Evolutionary conservation across 2,888 invertebrate genomes (phyloP).

Genomic region (Pachliopta kotzebuea): DNA sequence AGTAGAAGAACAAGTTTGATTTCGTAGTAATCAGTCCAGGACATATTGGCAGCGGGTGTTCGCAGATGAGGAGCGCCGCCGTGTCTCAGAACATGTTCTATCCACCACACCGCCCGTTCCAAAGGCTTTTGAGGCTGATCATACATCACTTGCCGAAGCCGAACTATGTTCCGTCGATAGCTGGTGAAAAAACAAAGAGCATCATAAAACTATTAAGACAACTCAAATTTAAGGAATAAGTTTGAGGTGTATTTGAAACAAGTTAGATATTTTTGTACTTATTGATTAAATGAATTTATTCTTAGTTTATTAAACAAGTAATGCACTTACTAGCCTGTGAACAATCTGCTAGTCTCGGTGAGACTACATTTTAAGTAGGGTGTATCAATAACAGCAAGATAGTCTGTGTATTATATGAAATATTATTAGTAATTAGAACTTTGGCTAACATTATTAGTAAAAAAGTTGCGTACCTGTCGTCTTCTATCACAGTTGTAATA

Average conservation of each 20-base stretch:
- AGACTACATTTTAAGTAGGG: no score
- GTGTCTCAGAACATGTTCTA: slow-evolving; percentile 58
- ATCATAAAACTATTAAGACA: background rate
- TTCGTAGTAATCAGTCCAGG: slow-evolving; percentile 40
- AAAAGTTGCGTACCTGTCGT: slow-evolving; percentile 1
- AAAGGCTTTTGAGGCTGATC: slow-evolving; percentile 57
- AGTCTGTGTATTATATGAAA: no score
- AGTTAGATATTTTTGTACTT: no score
- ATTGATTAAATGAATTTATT: no score
- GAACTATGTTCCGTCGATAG: slow-evolving; percentile 38
- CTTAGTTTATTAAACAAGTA: no score
- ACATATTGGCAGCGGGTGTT: slow-evolving; percentile 40
- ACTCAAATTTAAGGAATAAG: no score
- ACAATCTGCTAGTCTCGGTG: no score
- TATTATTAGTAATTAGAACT: no score
- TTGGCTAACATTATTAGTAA: no score
- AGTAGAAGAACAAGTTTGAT: slow-evolving; percentile 33
- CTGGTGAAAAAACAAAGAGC: slow-evolving; percentile 26
- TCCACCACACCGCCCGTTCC: slow-evolving; percentile 70
- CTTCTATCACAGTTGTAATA: background rate
- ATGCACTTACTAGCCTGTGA: no score
- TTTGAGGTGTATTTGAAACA: no score
- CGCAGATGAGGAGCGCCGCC: slow-evolving; percentile 48
- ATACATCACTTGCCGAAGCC: slow-evolving; percentile 43
- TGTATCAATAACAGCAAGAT: no score